Evolutionary conservation across 2,797 vertebrate genomes (phyloP), one percentile per base, ranked within the genome.

Genomic region (Catamblyrhynchus diadema): DNA sequence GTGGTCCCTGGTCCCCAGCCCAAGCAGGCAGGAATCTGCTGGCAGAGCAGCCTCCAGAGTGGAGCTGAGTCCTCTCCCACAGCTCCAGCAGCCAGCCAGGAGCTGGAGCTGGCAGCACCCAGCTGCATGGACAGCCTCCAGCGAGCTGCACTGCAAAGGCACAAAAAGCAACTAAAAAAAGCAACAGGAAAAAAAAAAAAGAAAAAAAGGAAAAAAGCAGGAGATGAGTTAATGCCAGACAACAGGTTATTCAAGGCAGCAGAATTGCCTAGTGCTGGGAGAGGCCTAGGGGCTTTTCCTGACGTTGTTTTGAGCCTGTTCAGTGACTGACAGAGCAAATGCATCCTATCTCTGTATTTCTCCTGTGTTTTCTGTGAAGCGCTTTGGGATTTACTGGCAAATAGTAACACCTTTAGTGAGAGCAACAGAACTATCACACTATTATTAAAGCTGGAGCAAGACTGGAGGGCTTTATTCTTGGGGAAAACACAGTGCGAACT

Each of bases 241-340:
- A 82, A 71, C n/a, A 86, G 47, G 88, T 93, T 91, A 85, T 73
- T 66, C 51, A 35, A 62, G 44, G 78, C 5, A 0, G 86, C 70
- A 80, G 70, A 86, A 73, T 1, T 33, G 74, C 65, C 39, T 24
- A 6, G 35, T 2, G n/a, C 91, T 93, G 51, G 66, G 69, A 91
- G 54, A 82, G 41, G 90, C 81, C 71, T 78, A 60, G 33, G 47
- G 60, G 78, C 81, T 92, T 67, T 70, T 93, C 91, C 86, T 53
- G 44, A 21, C 2, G 15, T 37, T 19, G 35, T 28, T 81, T 57
- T n/a, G n/a, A 54, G 62, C 39, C 73, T 33, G 42, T 25, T 65
- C 16, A 71, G 44, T 0, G 9, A 60, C 44, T 27, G 81, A 51
- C n/a, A 73, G 44, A 51, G 19, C 69, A 73, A 75, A 71, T 10